Evolutionary conservation across 2,797 vertebrate genomes (phyloP), one percentile per base, ranked within the genome.

Genomic region (Distichodus sexfasciatus): DNA sequence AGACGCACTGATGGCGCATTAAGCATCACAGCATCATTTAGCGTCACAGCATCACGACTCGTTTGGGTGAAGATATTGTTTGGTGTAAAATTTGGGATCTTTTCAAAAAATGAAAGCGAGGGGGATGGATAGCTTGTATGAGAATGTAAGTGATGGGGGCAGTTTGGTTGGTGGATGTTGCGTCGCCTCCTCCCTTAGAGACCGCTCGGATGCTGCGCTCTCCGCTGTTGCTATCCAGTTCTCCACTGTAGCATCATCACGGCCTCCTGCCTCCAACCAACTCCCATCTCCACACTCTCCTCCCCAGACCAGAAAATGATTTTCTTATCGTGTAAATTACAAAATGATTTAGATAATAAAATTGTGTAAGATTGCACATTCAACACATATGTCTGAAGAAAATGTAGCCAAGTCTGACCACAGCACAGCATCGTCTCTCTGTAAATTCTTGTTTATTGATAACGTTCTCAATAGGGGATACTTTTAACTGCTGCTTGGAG

Each of bases 161-260:
- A 71, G 81, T 86, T 83, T 79, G 80, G 77, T 79, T 80, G 82
- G 81, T 80, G 75, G 58, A 80, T 82, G 77, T 61, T 60, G 51
- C 65, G 76, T 84, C 81, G 80, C 84, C 87, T 83, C 86, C 87
- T 88, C 85, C 86, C 84, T 82, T 81, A 54, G 62, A 80, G 80
- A 82, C 66, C 61, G 51, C 50, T n/a, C 80, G 82, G 80, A 74
- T 80, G 82, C 80, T 79, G 78, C 79, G 77, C 72, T 74, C 84
- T 76, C 81, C 82, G 85, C 90, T 91, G 90, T 90, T 91, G 90
- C 90, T 91, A 90, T 84, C 89, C 90, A 84, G 88, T 81, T 88
- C 86, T 83, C 87, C 81, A 84, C 84, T 81, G 82, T 84, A 80
- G 85, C 83, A n/a, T n/a, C n/a, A n/a, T n/a, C n/a, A 82, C 85